phyloP scores from a whole-genome alignment of 35 echinoderm and acorn worm species.

The Patiria miniata region DNA sequence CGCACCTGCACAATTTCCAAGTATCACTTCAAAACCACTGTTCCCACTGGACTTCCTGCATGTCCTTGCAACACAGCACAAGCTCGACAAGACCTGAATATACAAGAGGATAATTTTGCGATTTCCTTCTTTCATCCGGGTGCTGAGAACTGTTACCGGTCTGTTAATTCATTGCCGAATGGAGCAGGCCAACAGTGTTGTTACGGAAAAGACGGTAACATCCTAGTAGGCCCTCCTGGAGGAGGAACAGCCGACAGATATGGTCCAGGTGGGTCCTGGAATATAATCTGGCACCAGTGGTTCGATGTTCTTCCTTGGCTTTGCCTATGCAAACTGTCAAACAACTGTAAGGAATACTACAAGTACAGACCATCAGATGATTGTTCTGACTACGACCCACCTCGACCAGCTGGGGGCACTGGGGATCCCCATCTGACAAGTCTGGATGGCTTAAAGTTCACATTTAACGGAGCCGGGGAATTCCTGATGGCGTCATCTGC shows the following conservation, averaged over 20 bases:
- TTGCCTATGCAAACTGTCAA: slow-evolving; percentile 37
- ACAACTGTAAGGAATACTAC: slow-evolving; percentile 52
- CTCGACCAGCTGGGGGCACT: slow-evolving; percentile 35
- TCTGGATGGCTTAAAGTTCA: slow-evolving; percentile 62
- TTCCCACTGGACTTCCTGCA: slow-evolving; percentile 5
- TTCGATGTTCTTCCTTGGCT: slow-evolving; percentile 66
- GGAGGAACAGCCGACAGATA: slow-evolving; percentile 43
- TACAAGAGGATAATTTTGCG: background rate
- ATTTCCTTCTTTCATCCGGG: slow-evolving; percentile 35
- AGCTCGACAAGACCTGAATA: slow-evolving; percentile 18
- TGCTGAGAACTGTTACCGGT: slow-evolving; percentile 31
- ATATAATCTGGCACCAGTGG: slow-evolving; percentile 36
- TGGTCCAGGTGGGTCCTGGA: background rate
- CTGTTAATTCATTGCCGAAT: background rate
- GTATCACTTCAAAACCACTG: background rate
- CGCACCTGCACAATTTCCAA: background rate
- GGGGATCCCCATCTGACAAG: slow-evolving; percentile 72
- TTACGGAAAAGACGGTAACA: slow-evolving; percentile 51
- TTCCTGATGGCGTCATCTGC: slow-evolving; percentile 48
- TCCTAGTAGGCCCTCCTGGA: slow-evolving; percentile 48
- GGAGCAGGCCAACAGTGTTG: slow-evolving; percentile 65
- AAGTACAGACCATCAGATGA: slow-evolving; percentile 53
- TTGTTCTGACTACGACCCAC: slow-evolving; percentile 48
- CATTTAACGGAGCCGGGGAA: slow-evolving; percentile 77
- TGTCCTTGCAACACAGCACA: slow-evolving; percentile 50